Base-by-base conservation (phyloP, 2,113 vertebrate species). In the Willisornis vidua region DNA sequence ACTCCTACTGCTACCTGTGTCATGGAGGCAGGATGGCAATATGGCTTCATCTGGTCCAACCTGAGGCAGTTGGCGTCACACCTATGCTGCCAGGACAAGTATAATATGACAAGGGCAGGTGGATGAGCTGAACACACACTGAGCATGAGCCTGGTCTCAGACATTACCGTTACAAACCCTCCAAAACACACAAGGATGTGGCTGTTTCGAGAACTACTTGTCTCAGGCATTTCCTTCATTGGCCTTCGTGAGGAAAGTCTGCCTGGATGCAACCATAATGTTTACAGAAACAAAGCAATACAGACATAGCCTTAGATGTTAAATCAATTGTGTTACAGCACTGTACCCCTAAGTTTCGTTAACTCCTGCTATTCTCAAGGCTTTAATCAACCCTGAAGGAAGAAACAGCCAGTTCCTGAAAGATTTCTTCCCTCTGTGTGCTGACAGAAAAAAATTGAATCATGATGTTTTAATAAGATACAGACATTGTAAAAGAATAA, bases 91-190 rank as follows among this genome's bases (percentile, higher is more conserved):
- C 71, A 68, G 59, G 20, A 22, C 1, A n/a, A 35, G 19, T 8
- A 37, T 55, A 14, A 37, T 19, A 18, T 0, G 62, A 49, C n/a
- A 12, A 76, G 59, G 24, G 63, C 54, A 77, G 51, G 46, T 9
- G 14, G 4, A 1, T 2, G 4, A 61, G 45, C 29, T 35, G 28
- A 7, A 25, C 13, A 4, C 10, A 12, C 37, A 1, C 16, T 3
- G 43, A 79, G 31, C 22, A 17, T 4, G 17, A 67, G 35, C 25
- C 8, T 2, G 3, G 10, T 8, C 41, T 70, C 67, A 15, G 23
- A 35, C 18, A 5, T 5, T 0, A 16, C 5, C 33, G 29, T 1
- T 43, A 39, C 12, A 31, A 90, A 8, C 37, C 73, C 45, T 43
- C 33, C 51, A 45, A 49, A 74, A 26, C 46, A 39, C 1, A 3